A percentile compares a stretch with the other conserved stretches of the same genome.
These are phyloP conservation scores for Notamacropus eugenii DNA, from an alignment of 2,797 vertebrate species.

Conservation along the genomic window DNA sequence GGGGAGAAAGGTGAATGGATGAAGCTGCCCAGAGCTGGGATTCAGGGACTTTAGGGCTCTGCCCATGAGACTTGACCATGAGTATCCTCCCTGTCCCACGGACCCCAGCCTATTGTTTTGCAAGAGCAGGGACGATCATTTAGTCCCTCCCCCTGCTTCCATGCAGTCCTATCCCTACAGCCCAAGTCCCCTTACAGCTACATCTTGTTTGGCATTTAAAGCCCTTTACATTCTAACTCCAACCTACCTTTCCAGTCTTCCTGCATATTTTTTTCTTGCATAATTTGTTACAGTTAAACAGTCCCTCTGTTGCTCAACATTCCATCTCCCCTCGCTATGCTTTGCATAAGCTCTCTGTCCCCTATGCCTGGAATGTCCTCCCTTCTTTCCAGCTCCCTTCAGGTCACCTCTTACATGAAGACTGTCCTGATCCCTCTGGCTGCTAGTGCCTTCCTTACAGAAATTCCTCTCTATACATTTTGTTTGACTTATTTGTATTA, in stretches of 20 bases:
- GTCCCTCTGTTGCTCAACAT: not conserved
- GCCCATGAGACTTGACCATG: not conserved
- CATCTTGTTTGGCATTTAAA: not conserved
- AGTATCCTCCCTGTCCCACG: not conserved
- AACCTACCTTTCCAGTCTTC: not conserved
- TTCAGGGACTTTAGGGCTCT: not conserved
- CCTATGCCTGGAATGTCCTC: not conserved
- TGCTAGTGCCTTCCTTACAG: not conserved
- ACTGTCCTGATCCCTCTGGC: not conserved
- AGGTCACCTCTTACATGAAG: not conserved
- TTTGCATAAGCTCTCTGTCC: not conserved
- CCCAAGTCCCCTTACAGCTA: not conserved
- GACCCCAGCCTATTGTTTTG: not conserved
- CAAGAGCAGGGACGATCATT: not conserved
- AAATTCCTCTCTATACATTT: not conserved
- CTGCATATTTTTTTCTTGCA: not conserved
- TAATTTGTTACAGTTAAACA: not conserved
- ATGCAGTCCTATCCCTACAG: not conserved
- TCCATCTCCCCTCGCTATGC: not conserved
- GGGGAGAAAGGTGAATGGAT: not conserved
- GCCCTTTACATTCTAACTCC: not conserved
- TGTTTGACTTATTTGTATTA: not conserved
- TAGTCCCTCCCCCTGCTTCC: not conserved
- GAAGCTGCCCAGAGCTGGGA: not conserved
- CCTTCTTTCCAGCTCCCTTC: not conserved